These are phyloP conservation scores for Tanaodytes sp. DNA, from an alignment of 2,888 invertebrate genomes.

Conservation along the genomic window DNA sequence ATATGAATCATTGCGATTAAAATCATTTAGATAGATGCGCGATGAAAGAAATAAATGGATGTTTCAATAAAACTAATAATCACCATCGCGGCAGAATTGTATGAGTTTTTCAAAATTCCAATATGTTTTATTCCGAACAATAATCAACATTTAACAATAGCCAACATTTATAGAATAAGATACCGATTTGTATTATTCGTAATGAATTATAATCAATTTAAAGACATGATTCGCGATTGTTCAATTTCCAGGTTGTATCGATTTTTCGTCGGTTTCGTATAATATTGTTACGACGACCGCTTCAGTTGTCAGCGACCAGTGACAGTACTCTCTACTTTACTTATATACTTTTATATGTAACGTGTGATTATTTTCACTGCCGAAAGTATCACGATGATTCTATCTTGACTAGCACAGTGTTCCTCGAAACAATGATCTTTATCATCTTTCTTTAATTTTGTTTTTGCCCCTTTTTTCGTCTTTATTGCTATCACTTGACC, in stretches of 20 bases:
- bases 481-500: constrained; percentile 50
- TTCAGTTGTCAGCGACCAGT: constrained; percentile 48
- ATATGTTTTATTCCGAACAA: constrained; percentile 65
- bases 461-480: constrained; percentile 10
- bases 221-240: constrained; percentile 51
- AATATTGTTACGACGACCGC: constrained; percentile 46
- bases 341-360: constrained; percentile 42
- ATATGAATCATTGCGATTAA: no score
- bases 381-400: constrained; percentile 50
- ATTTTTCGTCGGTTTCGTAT: constrained; percentile 23
- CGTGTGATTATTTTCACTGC: constrained; percentile 44
- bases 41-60: no score
- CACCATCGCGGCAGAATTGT: no score
- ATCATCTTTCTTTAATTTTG: no score
- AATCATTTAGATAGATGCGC: no score
- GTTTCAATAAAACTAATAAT: no score
- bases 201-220: constrained; percentile 59
- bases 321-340: constrained; percentile 40
- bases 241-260: constrained; percentile 42
- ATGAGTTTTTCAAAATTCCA: constrained; percentile 55
- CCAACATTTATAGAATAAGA: constrained; percentile 73
- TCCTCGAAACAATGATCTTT: constrained; percentile 60
- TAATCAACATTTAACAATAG: constrained; percentile 73
- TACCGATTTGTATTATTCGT: constrained; percentile 68
- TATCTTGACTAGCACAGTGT: constrained; percentile 60